Evolutionary conservation across 1,140 invertebrate species (phyloP), one percentile per base, ranked within the genome.

Genomic region (Aphis gossypii): DNA sequence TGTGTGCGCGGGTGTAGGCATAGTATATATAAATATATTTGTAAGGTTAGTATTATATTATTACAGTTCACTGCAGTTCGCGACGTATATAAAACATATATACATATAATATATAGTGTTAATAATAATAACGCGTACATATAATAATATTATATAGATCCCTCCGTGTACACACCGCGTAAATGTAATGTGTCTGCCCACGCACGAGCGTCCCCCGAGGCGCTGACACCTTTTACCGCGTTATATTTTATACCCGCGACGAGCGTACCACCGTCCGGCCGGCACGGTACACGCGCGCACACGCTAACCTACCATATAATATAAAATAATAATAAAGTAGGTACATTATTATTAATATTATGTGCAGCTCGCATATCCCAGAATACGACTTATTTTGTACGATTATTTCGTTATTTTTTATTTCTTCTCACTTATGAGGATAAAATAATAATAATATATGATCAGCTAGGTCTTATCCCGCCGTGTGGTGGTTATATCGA

Each of bases 171-270:
- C 20, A 21, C 41, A 84, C 82, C 38, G 83, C 44, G 30, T n/a
- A 38, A 51, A 51, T 54, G 23, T n/a, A 60, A 51, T n/a, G 30
- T 54, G 11, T 89, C 87, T 54, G 35, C 87, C 87, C 87, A 92
- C 90, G 90, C 90, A 46, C 35, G n/a, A 23, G 68, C 90, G 90
- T 92, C 90, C 90, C 90, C 68, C 90, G 30, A 92, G 90, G 90
- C 68, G 60, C 90, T 92, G 90, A 92, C 90, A 92, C 90, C 90
- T 92, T 82, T 84, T 44, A 92, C 68, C 90, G 90, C 20, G 48
- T 35, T 35, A 90, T 90, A 51, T 51, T 51, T 60, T 90, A 41
- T 90, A 60, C 51, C 2, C 48, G 30, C 35, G 48, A 41, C 25
- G 48, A 51, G 48, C 20, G 35, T 91, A 46, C 23, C 21, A 41